Percentiles rank a stretch among this genome's conserved stretches.
These are phyloP conservation scores for Muricea muricata DNA, from an alignment of 92 coral and sea anemone species.

Conservation along the genomic window DNA sequence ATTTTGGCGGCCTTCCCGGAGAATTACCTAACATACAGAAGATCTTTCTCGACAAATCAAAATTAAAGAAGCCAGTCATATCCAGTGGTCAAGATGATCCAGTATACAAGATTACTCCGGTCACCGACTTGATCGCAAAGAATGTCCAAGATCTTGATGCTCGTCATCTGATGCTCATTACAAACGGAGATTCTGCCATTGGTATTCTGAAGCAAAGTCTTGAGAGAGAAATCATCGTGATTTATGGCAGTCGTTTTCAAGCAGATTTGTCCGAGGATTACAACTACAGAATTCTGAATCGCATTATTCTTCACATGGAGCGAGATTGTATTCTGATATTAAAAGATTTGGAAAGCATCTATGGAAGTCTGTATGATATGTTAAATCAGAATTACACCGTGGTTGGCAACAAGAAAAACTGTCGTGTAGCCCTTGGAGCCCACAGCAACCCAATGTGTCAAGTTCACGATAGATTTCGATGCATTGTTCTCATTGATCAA, in stretches of 20 bases:
- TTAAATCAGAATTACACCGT: no score
- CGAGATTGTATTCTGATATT: constrained; percentile 87
- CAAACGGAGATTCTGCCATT: constrained; percentile 93
- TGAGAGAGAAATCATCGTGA: constrained; percentile 88
- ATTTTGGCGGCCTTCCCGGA: constrained; percentile 87
- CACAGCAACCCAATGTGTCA: constrained; percentile 98
- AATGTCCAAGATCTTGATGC: constrained; percentile 82
- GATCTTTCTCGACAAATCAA: constrained; percentile 74
- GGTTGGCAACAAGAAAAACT: no score
- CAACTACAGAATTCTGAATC: constrained; percentile 90
- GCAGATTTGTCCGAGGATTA: constrained; percentile 95
- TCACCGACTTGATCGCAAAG: constrained; percentile 75
- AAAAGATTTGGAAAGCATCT: constrained; percentile 89
- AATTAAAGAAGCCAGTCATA: constrained; percentile 38
- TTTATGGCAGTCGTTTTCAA: constrained; percentile 93
- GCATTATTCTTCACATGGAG: constrained; percentile 96
- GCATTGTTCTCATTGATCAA: constrained; percentile 90
- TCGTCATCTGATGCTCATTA: constrained; percentile 94
- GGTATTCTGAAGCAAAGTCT: constrained; percentile 86
- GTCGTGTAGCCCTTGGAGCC: constrained; percentile 91
- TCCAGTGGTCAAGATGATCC: constrained; percentile 51
- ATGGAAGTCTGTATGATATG: constrained; percentile 99
- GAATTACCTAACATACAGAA: constrained; percentile 75
- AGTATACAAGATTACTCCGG: no score
- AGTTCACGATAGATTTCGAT: constrained; percentile 94